phyloP scores from a whole-genome alignment of 2,113 vertebrate genomes.

The Sinocyclocheilus grahami region DNA sequence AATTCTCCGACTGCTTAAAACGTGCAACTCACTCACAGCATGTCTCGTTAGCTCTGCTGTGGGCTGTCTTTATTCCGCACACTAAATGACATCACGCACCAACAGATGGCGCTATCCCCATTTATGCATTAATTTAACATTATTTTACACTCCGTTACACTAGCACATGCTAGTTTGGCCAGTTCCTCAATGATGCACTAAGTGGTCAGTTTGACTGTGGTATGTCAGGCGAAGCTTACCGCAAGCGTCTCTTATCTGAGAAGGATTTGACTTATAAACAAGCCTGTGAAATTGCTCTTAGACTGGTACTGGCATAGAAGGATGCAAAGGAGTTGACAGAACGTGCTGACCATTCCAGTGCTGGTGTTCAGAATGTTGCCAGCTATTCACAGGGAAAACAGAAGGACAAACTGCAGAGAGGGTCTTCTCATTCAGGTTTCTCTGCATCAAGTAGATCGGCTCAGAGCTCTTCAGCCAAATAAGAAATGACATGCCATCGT shows the following conservation, averaged over 20 bases:
- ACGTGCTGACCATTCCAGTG: neutral
- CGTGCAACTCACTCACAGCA: too few species aligned
- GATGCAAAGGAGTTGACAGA: neutral
- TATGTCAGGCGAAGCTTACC: neutral
- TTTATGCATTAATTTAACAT: neutral
- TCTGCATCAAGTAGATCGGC: neutral
- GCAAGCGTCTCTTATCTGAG: neutral
- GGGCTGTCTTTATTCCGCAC: too few species aligned
- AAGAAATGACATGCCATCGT: neutral
- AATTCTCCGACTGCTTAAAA: too few species aligned
- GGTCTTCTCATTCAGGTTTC: neutral
- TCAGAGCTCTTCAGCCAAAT: neutral
- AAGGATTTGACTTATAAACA: constrained; percentile 1
- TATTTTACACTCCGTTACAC: too few species aligned
- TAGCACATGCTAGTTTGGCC: too few species aligned
- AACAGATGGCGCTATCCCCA: too few species aligned
- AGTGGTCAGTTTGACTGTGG: neutral
- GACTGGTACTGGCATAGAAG: neutral
- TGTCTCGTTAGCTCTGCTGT: too few species aligned
- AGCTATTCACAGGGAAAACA: neutral
- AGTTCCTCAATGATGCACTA: too few species aligned
- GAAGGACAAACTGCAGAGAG: neutral
- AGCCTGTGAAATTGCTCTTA: neutral
- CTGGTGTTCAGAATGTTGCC: neutral
- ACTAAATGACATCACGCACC: too few species aligned